Evolutionary conservation across 2,888 invertebrate species (phyloP).

Genomic region (Pammene aurita): DNA sequence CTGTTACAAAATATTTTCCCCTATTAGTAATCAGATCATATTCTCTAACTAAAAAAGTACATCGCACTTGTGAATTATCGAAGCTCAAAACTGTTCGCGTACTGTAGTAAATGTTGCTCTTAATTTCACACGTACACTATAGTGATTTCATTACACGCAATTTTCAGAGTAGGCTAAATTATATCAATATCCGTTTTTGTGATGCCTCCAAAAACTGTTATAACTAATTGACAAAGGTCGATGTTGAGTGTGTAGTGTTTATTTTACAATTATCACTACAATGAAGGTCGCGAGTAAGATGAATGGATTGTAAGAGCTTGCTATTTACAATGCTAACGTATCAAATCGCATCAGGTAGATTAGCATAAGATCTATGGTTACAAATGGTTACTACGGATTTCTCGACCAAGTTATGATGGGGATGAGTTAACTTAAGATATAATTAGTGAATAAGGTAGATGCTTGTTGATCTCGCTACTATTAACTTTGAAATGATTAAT

Average conservation of each 20-base stretch:
- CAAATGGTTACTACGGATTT: neutral
- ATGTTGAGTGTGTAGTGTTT: constrained; percentile 64
- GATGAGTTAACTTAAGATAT: neutral
- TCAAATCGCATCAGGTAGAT: neutral
- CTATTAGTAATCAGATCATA: no score
- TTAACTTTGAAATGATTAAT: constrained; percentile 36
- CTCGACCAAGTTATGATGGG: neutral
- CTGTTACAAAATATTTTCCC: no score
- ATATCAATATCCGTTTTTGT: constrained; percentile 44
- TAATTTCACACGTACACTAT: no score
- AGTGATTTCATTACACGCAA: no score
- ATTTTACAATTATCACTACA: constrained; percentile 65
- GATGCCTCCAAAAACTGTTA: constrained; percentile 51
- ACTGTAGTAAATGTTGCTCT: no score
- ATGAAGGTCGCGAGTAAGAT: constrained; percentile 60
- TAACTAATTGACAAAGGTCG: constrained; percentile 70
- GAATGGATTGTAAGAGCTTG: constrained; percentile 48
- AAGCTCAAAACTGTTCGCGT: no score
- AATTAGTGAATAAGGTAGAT: neutral
- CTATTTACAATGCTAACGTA: neutral
- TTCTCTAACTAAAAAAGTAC: no score
- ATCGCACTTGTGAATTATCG: no score
- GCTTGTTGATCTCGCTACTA: constrained; percentile 41
- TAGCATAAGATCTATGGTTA: neutral
- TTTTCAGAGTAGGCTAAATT: no score